phyloP scores from a whole-genome alignment of 2,797 vertebrate genomes.

The Pseudomugil gertrudae region DNA sequence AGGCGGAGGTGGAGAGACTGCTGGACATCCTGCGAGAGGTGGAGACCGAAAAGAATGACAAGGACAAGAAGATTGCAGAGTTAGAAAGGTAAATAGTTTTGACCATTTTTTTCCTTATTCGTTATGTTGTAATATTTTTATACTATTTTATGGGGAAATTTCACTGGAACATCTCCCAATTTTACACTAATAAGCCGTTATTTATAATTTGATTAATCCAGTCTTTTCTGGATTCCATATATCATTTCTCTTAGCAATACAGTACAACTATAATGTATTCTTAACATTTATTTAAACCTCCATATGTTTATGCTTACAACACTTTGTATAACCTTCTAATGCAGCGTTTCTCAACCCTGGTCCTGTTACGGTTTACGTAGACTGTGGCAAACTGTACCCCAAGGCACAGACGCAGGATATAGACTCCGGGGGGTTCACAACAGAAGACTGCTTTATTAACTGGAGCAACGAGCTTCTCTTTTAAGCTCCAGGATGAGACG shows the following conservation, averaged over 20 bases:
- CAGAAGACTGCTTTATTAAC: too few relatives aligned
- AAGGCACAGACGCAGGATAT: too few relatives aligned
- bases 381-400: too few relatives aligned
- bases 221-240: neutral
- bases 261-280: neutral
- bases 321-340: too few relatives aligned
- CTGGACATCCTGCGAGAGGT: conserved; percentile 97
- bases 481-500: too few relatives aligned
- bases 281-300: neutral
- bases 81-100: conserved; percentile 88
- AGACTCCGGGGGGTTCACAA: too few relatives aligned
- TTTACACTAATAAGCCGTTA: neutral
- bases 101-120: neutral
- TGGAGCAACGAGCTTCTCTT: too few relatives aligned
- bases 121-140: neutral
- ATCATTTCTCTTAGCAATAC: neutral
- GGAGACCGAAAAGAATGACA: conserved; percentile 97
- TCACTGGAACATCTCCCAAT: neutral
- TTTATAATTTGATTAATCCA: neutral
- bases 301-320: neutral
- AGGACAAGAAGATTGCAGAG: conserved; percentile 98
- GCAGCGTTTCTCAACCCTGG: too few relatives aligned
- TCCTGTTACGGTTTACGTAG: too few relatives aligned
- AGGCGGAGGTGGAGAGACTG: conserved; percentile 94
- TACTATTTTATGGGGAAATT: neutral